Evolutionary conservation across 1,140 invertebrate species (phyloP).

Genomic region (Caenorhabditis latens): DNA sequence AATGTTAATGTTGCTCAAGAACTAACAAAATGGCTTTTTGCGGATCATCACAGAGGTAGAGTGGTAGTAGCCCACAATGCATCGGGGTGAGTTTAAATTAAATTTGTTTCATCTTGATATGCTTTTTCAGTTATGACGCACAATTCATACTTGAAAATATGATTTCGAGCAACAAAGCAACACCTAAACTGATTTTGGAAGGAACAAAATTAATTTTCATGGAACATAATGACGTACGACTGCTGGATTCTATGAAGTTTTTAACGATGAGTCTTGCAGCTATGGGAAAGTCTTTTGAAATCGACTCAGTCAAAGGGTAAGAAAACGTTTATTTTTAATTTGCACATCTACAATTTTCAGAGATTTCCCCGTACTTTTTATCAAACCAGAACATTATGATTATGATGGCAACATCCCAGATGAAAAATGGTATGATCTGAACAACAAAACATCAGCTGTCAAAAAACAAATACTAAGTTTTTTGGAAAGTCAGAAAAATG

Average conservation of each 20-base stretch:
- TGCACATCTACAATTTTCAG: too few species aligned
- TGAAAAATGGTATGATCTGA: neutral
- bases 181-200: neutral
- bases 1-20: neutral
- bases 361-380: neutral
- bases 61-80: neutral
- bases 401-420: neutral
- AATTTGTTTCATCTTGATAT: too few species aligned
- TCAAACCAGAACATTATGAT: neutral
- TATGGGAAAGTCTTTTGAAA: neutral
- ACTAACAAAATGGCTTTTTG: neutral
- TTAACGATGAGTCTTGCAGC: neutral
- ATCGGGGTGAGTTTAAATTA: too few species aligned
- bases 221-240: neutral
- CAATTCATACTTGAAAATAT: neutral
- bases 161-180: neutral
- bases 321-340: too few species aligned
- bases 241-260: neutral
- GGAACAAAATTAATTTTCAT: neutral
- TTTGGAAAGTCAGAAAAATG: too few species aligned
- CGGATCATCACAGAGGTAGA: neutral
- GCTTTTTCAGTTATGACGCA: neutral
- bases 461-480: neutral
- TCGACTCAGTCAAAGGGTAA: conserved; percentile 1
- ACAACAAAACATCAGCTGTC: neutral